Conservation (phyloP, 1,140 invertebrate species). For the Galendromus occidentalis region DNA sequence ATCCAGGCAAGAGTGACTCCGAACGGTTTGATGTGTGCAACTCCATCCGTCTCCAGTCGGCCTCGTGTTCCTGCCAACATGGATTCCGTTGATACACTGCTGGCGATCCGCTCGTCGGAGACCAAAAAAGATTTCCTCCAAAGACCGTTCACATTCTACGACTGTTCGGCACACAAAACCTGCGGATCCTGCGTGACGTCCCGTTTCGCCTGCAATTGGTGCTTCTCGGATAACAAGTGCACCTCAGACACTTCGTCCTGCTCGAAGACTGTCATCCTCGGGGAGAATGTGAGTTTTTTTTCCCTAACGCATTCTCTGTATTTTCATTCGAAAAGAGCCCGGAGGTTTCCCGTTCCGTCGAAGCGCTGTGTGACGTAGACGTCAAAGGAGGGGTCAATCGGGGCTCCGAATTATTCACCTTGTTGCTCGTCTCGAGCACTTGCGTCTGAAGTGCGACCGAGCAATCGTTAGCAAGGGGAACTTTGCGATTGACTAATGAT, state of each 20-base stretch:
- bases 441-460: too few relatives aligned
- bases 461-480: too few relatives aligned
- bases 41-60: constrained; percentile 50
- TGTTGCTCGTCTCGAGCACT: too few relatives aligned
- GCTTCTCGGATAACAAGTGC: constrained; percentile 82
- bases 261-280: constrained; percentile 56
- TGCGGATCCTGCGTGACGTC: constrained; percentile 53
- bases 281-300: constrained; percentile 34
- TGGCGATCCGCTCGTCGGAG: constrained; percentile 78
- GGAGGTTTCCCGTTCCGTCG: too few relatives aligned
- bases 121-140: constrained; percentile 87
- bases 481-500: too few relatives aligned
- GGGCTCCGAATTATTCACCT: too few relatives aligned
- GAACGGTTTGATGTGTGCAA: constrained; percentile 58
- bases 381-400: too few relatives aligned
- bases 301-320: too few relatives aligned
- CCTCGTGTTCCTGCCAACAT: constrained; percentile 53
- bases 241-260: constrained; percentile 63
- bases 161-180: constrained; percentile 66
- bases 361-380: too few relatives aligned
- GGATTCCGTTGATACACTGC: constrained; percentile 45
- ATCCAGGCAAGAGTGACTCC: constrained; percentile 59
- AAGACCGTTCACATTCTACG: constrained; percentile 71
- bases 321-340: too few relatives aligned
- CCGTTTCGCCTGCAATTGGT: constrained; percentile 85